Conservation (phyloP, 2,888 invertebrate species). For the Phyllotreta striolata region DNA sequence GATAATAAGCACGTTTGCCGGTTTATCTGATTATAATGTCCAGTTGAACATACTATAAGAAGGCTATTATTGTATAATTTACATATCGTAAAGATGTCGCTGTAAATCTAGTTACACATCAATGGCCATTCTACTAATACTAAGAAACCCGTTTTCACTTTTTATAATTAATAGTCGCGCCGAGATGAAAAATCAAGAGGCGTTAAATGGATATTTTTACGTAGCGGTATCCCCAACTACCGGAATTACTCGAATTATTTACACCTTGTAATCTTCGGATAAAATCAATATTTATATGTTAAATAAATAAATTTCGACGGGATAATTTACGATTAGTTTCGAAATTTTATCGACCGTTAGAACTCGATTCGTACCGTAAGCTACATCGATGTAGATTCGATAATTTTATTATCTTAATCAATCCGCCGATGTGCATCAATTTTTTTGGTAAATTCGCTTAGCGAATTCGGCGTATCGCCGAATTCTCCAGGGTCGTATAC, state of each 20-base stretch:
- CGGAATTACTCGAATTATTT: conserved; percentile 31
- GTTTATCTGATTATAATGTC: conserved; percentile 29
- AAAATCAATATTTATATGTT: conserved; percentile 11
- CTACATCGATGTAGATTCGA: too few relatives aligned
- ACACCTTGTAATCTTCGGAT: conserved; percentile 12
- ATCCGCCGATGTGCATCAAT: too few relatives aligned
- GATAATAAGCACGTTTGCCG: conserved; percentile 17
- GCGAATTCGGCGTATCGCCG: too few relatives aligned
- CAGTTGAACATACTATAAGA: conserved; percentile 22
- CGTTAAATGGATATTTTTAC: conserved; percentile 30
- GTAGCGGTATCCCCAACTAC: conserved; percentile 24
- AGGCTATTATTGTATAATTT: conserved; percentile 38
- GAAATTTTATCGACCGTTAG: conserved; percentile 6
- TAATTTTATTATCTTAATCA: too few relatives aligned
- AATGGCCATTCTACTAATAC: conserved; percentile 17
- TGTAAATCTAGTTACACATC: conserved; percentile 35
- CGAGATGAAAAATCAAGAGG: conserved; percentile 18
- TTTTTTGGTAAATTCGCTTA: too few relatives aligned
- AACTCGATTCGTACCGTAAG: too few relatives aligned
- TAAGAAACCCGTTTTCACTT: conserved; percentile 38
- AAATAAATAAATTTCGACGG: conserved; percentile 9
- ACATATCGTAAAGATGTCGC: conserved; percentile 44
- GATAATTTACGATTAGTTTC: conserved; percentile 8
- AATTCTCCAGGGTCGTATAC: too few relatives aligned
- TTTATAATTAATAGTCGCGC: conserved; percentile 30